Conservation (phyloP, 2,797 vertebrate genomes). For the Calcarius lapponicus region DNA sequence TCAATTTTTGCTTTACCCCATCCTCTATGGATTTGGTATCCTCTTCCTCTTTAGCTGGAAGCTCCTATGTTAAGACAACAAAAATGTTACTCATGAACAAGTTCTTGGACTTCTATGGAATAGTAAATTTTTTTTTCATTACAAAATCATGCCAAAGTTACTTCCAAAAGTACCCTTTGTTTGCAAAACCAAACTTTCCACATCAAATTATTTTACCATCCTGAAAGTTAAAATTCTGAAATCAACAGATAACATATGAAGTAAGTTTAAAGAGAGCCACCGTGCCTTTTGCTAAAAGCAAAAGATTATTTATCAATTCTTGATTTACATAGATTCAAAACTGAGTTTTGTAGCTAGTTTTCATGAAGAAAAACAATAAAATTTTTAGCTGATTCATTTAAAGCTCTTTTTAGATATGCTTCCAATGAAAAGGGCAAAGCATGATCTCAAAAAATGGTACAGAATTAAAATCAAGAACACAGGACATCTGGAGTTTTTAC, state of each 20-base stretch:
- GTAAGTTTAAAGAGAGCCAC: background rate
- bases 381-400: background rate
- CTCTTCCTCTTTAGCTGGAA: constrained; percentile 65
- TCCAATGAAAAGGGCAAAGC: background rate
- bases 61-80: constrained; percentile 71
- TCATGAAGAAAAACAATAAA: background rate
- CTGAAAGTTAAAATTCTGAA: background rate
- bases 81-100: background rate
- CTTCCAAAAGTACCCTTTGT: background rate
- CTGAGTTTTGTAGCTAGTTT: background rate
- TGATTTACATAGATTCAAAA: background rate
- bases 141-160: background rate
- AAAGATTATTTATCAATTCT: background rate
- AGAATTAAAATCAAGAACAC: background rate
- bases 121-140: background rate
- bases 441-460: background rate
- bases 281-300: background rate
- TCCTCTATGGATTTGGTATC: constrained; percentile 28
- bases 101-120: background rate
- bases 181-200: background rate
- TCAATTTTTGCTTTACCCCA: constrained; percentile 52
- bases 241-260: background rate
- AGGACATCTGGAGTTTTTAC: background rate
- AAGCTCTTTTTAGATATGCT: background rate
- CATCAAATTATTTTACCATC: background rate